Evolutionary conservation across 2,113 vertebrate species (phyloP).

Genomic region (Pelmatolapia mariae): DNA sequence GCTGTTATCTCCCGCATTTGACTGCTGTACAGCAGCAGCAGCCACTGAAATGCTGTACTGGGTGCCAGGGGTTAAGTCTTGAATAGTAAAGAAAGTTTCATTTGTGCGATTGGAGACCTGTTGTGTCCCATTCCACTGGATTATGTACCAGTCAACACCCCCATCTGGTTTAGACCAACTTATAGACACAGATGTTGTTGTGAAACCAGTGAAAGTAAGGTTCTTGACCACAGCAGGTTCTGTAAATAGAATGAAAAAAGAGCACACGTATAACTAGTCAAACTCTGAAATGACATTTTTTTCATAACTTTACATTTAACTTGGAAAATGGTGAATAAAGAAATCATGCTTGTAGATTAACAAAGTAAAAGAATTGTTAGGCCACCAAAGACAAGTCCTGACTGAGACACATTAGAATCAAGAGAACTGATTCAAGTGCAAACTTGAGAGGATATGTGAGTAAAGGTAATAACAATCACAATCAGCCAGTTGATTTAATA

Average conservation of each 20-base stretch:
- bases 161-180: conserved; percentile 3
- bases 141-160: not conserved
- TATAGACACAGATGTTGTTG: not conserved
- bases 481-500: no score
- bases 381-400: not conserved
- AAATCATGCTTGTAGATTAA: not conserved
- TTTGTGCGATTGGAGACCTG: not conserved
- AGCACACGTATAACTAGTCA: not conserved
- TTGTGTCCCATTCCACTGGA: not conserved
- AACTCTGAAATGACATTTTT: not conserved
- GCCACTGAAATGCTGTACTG: not conserved
- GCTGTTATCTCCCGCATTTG: not conserved
- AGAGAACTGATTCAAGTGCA: no score
- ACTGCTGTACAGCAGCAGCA: not conserved
- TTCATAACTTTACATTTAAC: not conserved
- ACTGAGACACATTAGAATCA: no score
- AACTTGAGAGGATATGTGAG: no score
- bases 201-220: accelerated
- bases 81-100: not conserved
- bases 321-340: not conserved
- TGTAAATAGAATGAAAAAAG: not conserved
- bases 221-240: no score
- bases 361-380: no score
- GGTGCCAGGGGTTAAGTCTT: not conserved
- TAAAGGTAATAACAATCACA: no score